Evolutionary conservation across 2,888 invertebrate species (phyloP).

Genomic region (Macrophya annulata): DNA sequence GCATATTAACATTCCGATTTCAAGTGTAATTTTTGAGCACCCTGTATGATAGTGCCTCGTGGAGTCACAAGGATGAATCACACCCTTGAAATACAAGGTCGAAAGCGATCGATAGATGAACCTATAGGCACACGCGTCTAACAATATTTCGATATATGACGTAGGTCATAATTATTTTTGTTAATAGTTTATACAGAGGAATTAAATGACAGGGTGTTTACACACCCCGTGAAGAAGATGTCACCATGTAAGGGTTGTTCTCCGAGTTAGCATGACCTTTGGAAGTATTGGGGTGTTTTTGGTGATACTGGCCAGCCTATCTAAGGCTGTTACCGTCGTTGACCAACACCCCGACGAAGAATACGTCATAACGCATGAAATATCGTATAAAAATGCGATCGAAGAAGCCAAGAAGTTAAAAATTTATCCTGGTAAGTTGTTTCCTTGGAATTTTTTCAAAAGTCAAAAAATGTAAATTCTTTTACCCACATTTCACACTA

Average conservation of each 20-base stretch:
- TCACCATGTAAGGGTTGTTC: constrained; percentile 63
- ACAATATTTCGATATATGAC: neutral
- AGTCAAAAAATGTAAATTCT: neutral
- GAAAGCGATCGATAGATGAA: constrained; percentile 36
- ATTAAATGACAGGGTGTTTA: constrained; percentile 16
- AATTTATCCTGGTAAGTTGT: constrained; percentile 78
- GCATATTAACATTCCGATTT: neutral
- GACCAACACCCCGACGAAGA: constrained; percentile 80
- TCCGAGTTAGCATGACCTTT: constrained; percentile 42
- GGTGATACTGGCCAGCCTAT: constrained; percentile 65
- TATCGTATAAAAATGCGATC: constrained; percentile 83
- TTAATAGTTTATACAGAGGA: neutral
- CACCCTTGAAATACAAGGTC: constrained; percentile 49
- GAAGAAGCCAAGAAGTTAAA: constrained; percentile 81
- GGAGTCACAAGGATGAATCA: constrained; percentile 49
- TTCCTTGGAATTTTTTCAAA: neutral
- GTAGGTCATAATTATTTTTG: neutral
- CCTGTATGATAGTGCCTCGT: neutral
- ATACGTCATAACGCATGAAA: constrained; percentile 85
- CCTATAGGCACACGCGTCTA: neutral
- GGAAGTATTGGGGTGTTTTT: constrained; percentile 35
- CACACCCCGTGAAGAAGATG: constrained; percentile 59
- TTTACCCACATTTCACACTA: neutral
- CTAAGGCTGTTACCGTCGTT: constrained; percentile 72
- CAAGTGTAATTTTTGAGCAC: neutral